Evolutionary conservation across 2,888 invertebrate genomes (phyloP), one percentile per base, ranked within the genome.

Genomic region (Odontocerum albicorne): DNA sequence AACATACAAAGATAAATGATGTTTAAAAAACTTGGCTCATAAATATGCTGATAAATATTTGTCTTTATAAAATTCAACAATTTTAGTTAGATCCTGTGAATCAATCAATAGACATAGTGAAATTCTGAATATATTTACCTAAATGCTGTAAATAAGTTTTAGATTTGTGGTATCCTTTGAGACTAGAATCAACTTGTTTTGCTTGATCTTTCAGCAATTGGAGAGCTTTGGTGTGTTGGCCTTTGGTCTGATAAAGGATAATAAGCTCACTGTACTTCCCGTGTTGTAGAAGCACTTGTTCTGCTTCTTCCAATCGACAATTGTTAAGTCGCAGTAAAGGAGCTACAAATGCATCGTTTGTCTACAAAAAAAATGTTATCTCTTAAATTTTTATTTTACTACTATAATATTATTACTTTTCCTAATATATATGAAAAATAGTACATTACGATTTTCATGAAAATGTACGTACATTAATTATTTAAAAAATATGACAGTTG

Each of bases 241-340:
- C 92, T 72, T 96, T 96, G 1, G 90, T 92, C 72, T 96, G 92
- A 71, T 98, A 99, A 22, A 99, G 77, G 65, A 98, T 95, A 62
- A 97, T 94, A 1, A 99, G 79, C 70, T 99, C 98, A 60, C 88
- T 90, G 67, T 88, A 88, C 70, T 96, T 97, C 49, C 91, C 87
- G 70, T 92, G 86, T 66, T 89, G 88, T 61, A 89, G 83, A 27
- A 99, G 75, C 1, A 92, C 91, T 65, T 87, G 85, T 68, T 98
- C 98, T 0, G 96, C 90, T 74, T 98, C 98, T 49, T 92, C 92
- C 15, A 97, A 73, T 63, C 96, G 92, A 66, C 97, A 97, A 68
- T 93, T 88, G 72, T 97, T 93, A 13, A 94, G 75, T 1, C 98
- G 85, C 19, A 99, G 75, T 10, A 99, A 75, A 0, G 96, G 91